A percentile compares a stretch with the other conserved stretches of the same genome.
Evolutionary conservation across 2,888 invertebrate genomes (phyloP).

Genomic region (Tenodera sinensis): DNA sequence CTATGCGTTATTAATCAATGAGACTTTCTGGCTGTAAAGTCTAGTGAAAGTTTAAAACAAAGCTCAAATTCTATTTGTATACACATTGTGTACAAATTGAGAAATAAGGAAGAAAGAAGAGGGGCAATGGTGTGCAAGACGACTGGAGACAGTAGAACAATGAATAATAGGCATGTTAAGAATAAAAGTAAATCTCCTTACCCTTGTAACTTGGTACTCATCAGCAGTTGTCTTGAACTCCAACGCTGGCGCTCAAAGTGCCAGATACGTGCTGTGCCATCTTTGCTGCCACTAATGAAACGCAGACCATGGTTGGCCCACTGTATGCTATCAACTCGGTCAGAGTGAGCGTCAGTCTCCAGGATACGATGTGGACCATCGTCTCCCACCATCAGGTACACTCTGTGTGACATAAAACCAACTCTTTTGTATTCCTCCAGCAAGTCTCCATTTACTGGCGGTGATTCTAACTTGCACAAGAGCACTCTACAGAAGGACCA

Average conservation of each 20-base stretch:
- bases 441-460: no score
- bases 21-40: no score
- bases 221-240: constrained; percentile 71
- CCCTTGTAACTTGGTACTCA: constrained; percentile 61
- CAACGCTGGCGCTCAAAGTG: constrained; percentile 86
- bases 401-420: constrained; percentile 37
- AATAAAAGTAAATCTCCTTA: constrained; percentile 38
- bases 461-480: no score
- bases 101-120: no score
- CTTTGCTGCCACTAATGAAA: constrained; percentile 93
- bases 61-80: no score
- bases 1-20: no score
- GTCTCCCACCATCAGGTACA: constrained; percentile 49
- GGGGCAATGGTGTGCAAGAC: no score
- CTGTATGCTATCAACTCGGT: constrained; percentile 92
- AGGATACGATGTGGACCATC: constrained; percentile 57
- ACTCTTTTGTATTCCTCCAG: no score
- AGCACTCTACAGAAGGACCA: no score
- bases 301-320: constrained; percentile 87
- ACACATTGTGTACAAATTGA: no score
- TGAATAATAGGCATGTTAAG: background rate
- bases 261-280: constrained; percentile 94
- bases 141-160: background rate
- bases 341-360: constrained; percentile 77
- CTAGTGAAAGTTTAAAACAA: no score